phyloP scores from a whole-genome alignment of 1,140 invertebrate species.

The Prorops nasuta region DNA sequence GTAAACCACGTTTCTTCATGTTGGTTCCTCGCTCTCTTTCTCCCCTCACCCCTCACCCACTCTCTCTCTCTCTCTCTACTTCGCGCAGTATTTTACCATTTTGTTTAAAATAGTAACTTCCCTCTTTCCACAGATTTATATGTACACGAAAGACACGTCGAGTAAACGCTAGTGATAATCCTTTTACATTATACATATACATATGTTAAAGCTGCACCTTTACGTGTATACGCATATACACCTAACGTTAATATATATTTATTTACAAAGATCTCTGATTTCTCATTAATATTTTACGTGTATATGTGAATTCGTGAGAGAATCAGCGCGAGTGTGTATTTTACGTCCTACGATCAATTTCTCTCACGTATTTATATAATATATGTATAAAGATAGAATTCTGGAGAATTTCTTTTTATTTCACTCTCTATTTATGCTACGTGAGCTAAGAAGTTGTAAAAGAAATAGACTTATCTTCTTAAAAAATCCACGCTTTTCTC shows the following conservation, averaged over 20 bases:
- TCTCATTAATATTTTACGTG: no score
- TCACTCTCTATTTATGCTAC: no score
- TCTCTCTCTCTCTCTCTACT: not conserved
- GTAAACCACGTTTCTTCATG: no score
- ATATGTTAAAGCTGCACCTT: conserved; percentile 29
- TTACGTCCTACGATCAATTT: no score
- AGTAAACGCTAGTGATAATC: conserved; percentile 25
- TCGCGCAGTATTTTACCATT: not conserved
- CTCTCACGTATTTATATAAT: no score
- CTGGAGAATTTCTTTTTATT: no score
- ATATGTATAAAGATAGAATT: not conserved
- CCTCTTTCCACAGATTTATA: conserved; percentile 17
- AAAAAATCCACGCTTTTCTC: no score
- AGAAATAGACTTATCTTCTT: no score
- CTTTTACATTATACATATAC: conserved; percentile 31
- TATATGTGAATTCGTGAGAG: not conserved
- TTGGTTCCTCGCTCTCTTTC: conserved; percentile 17
- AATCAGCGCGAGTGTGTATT: not conserved
- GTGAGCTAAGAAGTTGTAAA: no score
- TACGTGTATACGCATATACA: conserved; percentile 25
- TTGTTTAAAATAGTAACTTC: conserved; percentile 9
- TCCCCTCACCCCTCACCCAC: conserved; percentile 12
- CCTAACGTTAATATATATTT: conserved; percentile 20
- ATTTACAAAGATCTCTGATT: conserved; percentile 33
- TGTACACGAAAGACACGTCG: conserved; percentile 19